Base-by-base conservation (phyloP, 2,888 invertebrate species). In the Ichneumoninae sp. region DNA sequence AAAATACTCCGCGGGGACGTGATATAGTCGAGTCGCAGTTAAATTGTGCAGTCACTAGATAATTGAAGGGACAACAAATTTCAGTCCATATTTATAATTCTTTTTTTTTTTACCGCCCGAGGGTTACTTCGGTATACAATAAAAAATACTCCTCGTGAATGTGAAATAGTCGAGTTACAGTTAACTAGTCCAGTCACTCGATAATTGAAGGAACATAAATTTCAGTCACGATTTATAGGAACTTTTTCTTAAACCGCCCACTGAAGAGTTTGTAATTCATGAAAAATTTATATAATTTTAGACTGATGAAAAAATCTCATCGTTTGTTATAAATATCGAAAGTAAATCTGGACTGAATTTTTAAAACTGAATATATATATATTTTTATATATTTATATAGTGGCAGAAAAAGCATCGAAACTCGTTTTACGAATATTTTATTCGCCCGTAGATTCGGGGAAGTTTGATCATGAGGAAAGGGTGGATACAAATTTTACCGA, bases 401-500 rank as follows among this genome's bases (percentile, higher is more conserved):
- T 1, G 54, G 22, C 10, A 22, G 8, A 54, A 54, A 22, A 22
- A 22, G 4, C 19, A 8, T 8, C 1, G 22, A 54, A 54, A 54
- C 19, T 7, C 3, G 6, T 3, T 54, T 54, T 54, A 22, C 22
- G 22, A 13, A 54, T 54, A 54, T 19, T 54, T 22, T 54, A 54
- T 54, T 54, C 54, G 19, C 22, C 22, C 22, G 19, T 54, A 22
- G 8, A 54, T 54, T 54, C 54, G 22, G 22, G 7, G 7, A 54
- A 54, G 36, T 40, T 57, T 40, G 1, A 50, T 44, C 6, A 47
- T 7, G 71, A 26, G 54, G 1, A 44, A 70, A 50, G 60, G 36
- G 68, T 7, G 57, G 50, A 74, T 74, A 74, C 52, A 83, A 81
- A 81, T 76, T 78, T 78, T 69, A 74, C 69, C 69, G 69, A 70